phyloP scores from a whole-genome alignment of 2,888 invertebrate species.

The Antitype chi region DNA sequence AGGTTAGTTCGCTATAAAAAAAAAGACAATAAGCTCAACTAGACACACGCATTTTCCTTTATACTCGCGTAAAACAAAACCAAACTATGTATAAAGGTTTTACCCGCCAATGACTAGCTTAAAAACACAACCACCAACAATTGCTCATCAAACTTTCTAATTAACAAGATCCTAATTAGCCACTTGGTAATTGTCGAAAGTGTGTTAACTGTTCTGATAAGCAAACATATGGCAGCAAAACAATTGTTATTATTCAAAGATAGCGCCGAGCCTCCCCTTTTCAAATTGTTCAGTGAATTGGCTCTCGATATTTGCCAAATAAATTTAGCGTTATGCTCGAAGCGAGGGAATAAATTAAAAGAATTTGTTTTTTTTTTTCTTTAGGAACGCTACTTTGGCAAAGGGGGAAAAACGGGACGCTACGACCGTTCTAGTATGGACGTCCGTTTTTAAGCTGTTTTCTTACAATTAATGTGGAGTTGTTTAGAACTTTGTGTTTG shows the following conservation, averaged over 20 bases:
- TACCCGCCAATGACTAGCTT: constrained; percentile 11
- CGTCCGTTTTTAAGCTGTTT: constrained; percentile 42
- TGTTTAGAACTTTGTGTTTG: constrained; percentile 24
- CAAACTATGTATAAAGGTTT: constrained; percentile 4
- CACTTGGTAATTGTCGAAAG: constrained; percentile 30
- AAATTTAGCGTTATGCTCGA: constrained; percentile 63
- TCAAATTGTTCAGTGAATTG: constrained; percentile 67
- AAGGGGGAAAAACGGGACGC: constrained; percentile 16
- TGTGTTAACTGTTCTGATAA: constrained; percentile 46
- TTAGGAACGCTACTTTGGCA: constrained; percentile 43
- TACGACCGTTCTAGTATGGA: constrained; percentile 24
- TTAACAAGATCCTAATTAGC: constrained; percentile 33
- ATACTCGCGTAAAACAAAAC: neutral
- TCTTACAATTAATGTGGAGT: constrained; percentile 33
- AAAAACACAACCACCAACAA: neutral
- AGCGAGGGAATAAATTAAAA: constrained; percentile 54
- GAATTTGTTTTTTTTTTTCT: constrained; percentile 61
- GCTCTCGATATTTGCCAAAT: constrained; percentile 71
- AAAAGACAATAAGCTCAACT: neutral
- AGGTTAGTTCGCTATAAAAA: neutral
- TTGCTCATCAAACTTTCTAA: constrained; percentile 41
- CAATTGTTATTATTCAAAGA: constrained; percentile 58
- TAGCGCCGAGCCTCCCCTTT: constrained; percentile 49
- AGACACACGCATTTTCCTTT: constrained; percentile 10
- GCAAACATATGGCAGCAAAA: constrained; percentile 45